A percentile compares a stretch with the other conserved stretches of the same genome.
phyloP scores from a whole-genome alignment of 2,113 vertebrate genomes.

The Cebidichthys violaceus region DNA sequence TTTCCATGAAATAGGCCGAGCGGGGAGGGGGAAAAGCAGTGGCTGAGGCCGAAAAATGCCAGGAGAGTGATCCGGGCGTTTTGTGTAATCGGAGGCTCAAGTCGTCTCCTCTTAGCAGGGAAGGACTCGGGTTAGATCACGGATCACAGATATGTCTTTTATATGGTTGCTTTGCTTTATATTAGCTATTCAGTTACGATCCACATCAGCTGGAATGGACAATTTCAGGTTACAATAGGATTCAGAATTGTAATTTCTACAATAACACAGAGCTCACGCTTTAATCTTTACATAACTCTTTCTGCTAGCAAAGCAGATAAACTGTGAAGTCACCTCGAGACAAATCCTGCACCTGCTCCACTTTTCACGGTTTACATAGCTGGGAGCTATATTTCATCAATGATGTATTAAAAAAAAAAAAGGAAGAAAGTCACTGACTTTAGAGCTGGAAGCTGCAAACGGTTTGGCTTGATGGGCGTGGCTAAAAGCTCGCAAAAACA shows the following conservation, averaged over 20 bases:
- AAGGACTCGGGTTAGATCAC: neutral
- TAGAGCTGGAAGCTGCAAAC: neutral
- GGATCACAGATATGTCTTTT: neutral
- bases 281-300: neutral
- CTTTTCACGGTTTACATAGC: neutral
- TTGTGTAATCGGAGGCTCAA: slow-evolving; percentile 21
- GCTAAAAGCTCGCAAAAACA: no score
- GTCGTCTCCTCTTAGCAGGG: neutral
- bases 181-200: neutral
- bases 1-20: slow-evolving; percentile 47
- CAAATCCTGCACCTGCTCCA: neutral
- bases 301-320: neutral
- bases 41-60: slow-evolving; percentile 27
- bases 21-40: slow-evolving; percentile 41
- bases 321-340: neutral
- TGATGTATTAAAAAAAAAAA: neutral
- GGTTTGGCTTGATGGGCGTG: neutral
- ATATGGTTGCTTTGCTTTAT: neutral
- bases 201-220: neutral
- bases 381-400: neutral
- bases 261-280: neutral
- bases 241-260: neutral
- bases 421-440: neutral
- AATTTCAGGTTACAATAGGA: neutral
- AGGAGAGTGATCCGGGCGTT: neutral